Percentiles rank a stretch among this genome's conserved stretches.
Conservation (phyloP, 2,888 invertebrate species). For the Troides helena region DNA sequence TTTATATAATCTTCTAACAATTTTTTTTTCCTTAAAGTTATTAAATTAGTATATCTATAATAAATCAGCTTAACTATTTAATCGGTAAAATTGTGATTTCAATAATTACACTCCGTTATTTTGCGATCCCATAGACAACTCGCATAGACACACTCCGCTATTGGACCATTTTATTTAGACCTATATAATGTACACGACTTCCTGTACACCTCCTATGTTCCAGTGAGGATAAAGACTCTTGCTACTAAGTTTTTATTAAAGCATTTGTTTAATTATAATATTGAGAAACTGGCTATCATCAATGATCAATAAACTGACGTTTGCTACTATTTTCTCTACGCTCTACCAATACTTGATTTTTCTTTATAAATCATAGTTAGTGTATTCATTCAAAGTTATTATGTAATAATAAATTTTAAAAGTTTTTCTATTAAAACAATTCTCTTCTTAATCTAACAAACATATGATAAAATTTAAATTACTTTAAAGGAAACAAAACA, state of each 20-base stretch:
- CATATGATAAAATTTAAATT: too few relatives aligned
- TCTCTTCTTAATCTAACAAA: background rate
- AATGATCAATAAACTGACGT: background rate
- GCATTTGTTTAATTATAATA: background rate
- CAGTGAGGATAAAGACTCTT: background rate
- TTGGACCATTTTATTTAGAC: background rate
- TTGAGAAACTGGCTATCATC: too few relatives aligned
- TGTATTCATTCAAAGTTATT: background rate
- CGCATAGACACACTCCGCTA: background rate
- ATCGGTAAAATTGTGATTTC: conserved; percentile 64
- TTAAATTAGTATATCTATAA: conserved; percentile 46
- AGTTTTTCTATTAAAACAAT: conserved; percentile 26
- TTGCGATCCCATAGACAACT: background rate
- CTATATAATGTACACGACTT: background rate
- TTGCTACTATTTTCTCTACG: background rate
- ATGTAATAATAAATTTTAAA: background rate
- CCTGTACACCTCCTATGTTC: background rate
- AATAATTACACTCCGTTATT: conserved; percentile 32
- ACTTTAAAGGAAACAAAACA: too few relatives aligned
- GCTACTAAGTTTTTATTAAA: too few relatives aligned
- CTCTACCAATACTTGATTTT: background rate
- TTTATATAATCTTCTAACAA: conserved; percentile 35
- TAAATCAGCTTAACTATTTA: conserved; percentile 53
- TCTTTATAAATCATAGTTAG: conserved; percentile 2
- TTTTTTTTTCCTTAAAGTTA: conserved; percentile 47